A percentile compares a stretch with the other conserved stretches of the same genome.
Conservation (phyloP, 2,888 invertebrate species). For the Megaustenia siamemsis region DNA sequence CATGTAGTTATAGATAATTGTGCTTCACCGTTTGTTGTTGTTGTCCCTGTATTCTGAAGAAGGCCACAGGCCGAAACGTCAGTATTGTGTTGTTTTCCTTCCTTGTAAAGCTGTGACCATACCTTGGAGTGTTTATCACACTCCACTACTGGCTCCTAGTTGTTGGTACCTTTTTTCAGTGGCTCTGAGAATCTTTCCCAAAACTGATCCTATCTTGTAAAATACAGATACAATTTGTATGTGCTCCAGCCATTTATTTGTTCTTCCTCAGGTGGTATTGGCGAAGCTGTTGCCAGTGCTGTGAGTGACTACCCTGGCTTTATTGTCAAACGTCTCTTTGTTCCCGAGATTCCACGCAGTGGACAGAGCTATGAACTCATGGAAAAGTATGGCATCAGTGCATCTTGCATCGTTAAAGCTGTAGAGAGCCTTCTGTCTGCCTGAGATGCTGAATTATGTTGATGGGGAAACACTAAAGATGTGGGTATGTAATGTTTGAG, state of each 20-base stretch:
- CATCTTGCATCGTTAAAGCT: slow-evolving; percentile 88
- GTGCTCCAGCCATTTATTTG: background rate
- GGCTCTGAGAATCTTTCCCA: too few relatives aligned
- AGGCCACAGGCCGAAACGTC: too few relatives aligned
- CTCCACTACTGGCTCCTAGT: too few relatives aligned
- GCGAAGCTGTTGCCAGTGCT: slow-evolving; percentile 94
- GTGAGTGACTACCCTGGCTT: slow-evolving; percentile 87
- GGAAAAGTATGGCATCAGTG: slow-evolving; percentile 92
- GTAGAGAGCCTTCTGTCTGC: slow-evolving; percentile 65
- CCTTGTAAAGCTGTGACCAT: too few relatives aligned
- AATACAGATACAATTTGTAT: too few relatives aligned
- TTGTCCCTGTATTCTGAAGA: too few relatives aligned
- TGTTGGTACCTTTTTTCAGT: background rate
- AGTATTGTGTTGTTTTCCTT: too few relatives aligned
- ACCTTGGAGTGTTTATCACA: too few relatives aligned
- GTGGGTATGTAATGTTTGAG: background rate
- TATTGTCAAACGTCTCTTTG: slow-evolving; percentile 89
- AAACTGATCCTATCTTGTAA: too few relatives aligned
- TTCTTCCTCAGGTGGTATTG: slow-evolving; percentile 89
- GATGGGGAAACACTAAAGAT: background rate
- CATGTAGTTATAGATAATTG: too few relatives aligned
- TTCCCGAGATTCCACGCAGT: slow-evolving; percentile 92
- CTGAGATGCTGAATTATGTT: slow-evolving; percentile 32
- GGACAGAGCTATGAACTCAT: slow-evolving; percentile 93
- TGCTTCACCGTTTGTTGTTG: too few relatives aligned